A percentile compares a stretch with the other conserved stretches of the same genome.
Conservation (phyloP, 2,888 invertebrate species). For the Eudemis profundana region DNA sequence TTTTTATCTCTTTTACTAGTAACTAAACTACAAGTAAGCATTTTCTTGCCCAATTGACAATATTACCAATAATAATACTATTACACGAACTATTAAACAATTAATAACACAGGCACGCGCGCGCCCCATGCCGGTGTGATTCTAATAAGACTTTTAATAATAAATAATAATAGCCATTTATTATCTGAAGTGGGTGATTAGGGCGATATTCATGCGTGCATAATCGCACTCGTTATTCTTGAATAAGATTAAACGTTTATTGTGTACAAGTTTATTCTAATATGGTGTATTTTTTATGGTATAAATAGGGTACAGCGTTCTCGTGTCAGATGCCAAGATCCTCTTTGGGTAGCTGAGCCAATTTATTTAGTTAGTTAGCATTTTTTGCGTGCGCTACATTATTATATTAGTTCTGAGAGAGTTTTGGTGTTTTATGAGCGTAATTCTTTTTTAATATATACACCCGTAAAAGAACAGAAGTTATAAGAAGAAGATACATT, state of each 20-base stretch:
- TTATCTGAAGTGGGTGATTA: slow-evolving; percentile 36
- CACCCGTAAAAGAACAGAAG: too few relatives aligned
- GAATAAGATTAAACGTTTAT: slow-evolving; percentile 28
- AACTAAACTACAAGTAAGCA: neutral
- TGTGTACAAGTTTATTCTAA: slow-evolving; percentile 4
- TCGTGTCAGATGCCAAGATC: too few relatives aligned
- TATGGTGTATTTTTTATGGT: neutral
- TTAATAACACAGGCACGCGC: slow-evolving; percentile 11
- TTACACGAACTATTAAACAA: slow-evolving; percentile 19
- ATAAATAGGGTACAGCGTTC: too few relatives aligned
- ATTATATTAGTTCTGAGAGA: too few relatives aligned
- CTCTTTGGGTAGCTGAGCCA: too few relatives aligned
- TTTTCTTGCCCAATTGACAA: neutral
- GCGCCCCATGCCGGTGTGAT: neutral
- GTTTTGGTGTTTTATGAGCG: too few relatives aligned
- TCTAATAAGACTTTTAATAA: slow-evolving; percentile 27
- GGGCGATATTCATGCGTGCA: slow-evolving; percentile 34
- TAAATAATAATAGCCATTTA: slow-evolving; percentile 32
- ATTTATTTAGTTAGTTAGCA: too few relatives aligned
- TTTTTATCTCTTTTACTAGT: neutral
- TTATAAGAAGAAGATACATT: too few relatives aligned
- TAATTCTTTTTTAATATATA: too few relatives aligned
- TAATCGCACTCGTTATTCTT: slow-evolving; percentile 31
- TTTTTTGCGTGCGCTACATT: too few relatives aligned
- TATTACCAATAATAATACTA: neutral